These are phyloP conservation scores for Clinocottus analis DNA, from an alignment of 2,113 vertebrate genomes.

Conservation along the genomic window DNA sequence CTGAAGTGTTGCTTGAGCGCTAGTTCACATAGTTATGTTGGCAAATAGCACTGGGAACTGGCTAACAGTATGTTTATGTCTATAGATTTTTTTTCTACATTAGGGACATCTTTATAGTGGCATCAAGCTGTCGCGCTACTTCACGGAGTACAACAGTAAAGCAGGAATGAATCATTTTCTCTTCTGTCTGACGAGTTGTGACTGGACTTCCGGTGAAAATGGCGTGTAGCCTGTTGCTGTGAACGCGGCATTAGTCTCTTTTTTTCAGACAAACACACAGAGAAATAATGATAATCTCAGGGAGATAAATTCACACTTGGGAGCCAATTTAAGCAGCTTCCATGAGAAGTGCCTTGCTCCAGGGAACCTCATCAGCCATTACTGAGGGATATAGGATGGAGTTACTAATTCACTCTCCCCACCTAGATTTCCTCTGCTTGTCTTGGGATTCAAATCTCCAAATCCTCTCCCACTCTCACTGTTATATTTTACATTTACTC, in stretches of 20 bases:
- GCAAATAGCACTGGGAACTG: not conserved
- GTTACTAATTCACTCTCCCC: constrained; percentile 64
- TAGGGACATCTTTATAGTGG: too few species aligned
- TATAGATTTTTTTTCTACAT: too few species aligned
- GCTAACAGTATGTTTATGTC: too few species aligned
- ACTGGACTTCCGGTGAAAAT: not conserved
- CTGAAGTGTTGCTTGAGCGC: not conserved
- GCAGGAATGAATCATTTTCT: too few species aligned
- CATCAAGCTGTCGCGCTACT: too few species aligned
- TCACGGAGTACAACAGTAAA: too few species aligned
- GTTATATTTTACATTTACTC: constrained; percentile 64
- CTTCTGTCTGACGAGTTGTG: too few species aligned
- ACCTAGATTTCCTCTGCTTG: constrained; percentile 54
- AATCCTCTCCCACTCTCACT: constrained; percentile 58
- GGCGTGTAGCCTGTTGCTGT: not conserved
- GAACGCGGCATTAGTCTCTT: not conserved
- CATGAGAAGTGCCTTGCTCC: constrained; percentile 17
- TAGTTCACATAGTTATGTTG: not conserved
- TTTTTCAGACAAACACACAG: not conserved
- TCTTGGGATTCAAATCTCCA: constrained; percentile 62
- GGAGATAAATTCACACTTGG: constrained; percentile 1
- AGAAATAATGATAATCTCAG: not conserved
- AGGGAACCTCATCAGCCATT: constrained; percentile 42
- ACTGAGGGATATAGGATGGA: constrained; percentile 32
- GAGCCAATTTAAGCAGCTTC: constrained; percentile 11